A percentile compares a stretch with the other conserved stretches of the same genome.
Evolutionary conservation across 2,113 vertebrate genomes (phyloP).

Genomic region (Psilopogon haemacephalus): DNA sequence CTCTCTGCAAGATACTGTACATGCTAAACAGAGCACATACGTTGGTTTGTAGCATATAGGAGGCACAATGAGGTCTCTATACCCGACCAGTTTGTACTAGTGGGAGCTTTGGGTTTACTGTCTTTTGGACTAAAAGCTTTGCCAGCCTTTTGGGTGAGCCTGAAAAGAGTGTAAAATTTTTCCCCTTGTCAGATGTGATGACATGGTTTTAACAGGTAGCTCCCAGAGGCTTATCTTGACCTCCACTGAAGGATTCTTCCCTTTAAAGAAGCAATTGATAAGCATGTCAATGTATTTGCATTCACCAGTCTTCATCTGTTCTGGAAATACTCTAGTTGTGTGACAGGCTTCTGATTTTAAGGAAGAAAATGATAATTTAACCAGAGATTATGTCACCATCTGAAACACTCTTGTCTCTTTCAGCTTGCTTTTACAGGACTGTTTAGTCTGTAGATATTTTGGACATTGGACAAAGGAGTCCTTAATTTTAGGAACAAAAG

Average conservation of each 20-base stretch:
- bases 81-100: background rate
- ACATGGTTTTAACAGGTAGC: background rate
- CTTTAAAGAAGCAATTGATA: background rate
- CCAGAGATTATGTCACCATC: background rate
- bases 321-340: background rate
- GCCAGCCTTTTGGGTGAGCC: background rate
- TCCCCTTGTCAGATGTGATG: background rate
- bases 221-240: background rate
- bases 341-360: background rate
- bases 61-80: constrained; percentile 6
- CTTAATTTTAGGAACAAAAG: background rate
- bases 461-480: background rate
- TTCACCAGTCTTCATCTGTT: background rate
- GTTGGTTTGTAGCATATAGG: rapidly evolving
- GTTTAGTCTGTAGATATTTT: background rate
- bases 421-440: background rate
- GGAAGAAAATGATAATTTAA: background rate
- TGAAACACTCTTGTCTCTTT: background rate
- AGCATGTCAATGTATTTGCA: background rate
- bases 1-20: constrained; percentile 51
- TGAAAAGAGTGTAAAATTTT: background rate
- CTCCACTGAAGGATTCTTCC: background rate
- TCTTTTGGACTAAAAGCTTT: background rate
- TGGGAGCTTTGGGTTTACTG: background rate
- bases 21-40: constrained; percentile 45